Conservation (phyloP, 1,140 invertebrate genomes). For the Caerostris darwini region DNA sequence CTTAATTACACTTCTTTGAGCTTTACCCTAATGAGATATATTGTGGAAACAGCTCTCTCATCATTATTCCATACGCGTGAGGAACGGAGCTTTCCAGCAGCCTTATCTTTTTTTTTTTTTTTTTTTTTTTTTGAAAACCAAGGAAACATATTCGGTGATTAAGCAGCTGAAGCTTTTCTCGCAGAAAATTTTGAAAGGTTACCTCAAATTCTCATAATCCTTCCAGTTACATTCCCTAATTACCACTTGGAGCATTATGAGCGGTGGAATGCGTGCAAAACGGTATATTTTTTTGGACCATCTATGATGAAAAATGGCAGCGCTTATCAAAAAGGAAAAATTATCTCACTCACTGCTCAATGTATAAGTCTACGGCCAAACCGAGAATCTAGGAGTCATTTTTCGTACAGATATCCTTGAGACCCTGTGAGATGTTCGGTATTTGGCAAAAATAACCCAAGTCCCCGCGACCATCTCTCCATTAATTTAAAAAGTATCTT, state of each 20-base stretch:
- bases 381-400: neutral
- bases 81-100: neutral
- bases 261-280: neutral
- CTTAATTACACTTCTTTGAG: constrained; percentile 24
- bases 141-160: constrained; percentile 50
- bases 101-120: neutral
- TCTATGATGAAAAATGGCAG: constrained; percentile 29
- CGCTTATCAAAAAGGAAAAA: constrained; percentile 47
- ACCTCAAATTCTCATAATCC: constrained; percentile 39
- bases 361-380: neutral
- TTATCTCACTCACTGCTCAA: neutral
- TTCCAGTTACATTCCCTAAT: constrained; percentile 42
- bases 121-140: neutral
- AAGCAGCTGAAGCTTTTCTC: constrained; percentile 36
- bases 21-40: constrained; percentile 26
- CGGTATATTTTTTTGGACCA: neutral
- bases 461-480: no score
- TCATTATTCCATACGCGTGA: constrained; percentile 47
- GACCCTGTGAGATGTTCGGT: neutral
- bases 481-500: constrained; percentile 12
- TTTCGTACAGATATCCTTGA: neutral
- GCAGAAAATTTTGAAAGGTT: constrained; percentile 58
- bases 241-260: constrained; percentile 22
- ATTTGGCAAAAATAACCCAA: neutral
- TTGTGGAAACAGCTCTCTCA: constrained; percentile 48